Conservation (phyloP, 2,888 invertebrate species). For the Drosophila lutescens region DNA sequence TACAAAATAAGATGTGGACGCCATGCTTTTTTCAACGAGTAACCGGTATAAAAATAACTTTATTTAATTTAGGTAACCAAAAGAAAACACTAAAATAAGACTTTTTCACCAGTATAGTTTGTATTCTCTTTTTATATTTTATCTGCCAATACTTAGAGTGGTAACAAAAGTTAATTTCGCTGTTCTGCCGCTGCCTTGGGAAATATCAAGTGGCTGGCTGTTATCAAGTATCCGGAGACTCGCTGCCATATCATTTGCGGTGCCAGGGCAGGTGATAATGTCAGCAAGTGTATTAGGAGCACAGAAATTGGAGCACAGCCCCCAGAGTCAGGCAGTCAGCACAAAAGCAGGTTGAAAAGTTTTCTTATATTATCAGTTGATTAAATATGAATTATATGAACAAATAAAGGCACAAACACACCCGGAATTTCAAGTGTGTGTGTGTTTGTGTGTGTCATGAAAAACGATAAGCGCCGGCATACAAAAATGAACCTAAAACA, state of each 20-base stretch:
- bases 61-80: no score
- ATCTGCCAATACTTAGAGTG: constrained; percentile 41
- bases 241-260: constrained; percentile 3
- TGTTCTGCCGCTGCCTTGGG: constrained; percentile 19
- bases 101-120: no score
- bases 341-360: constrained; percentile 38
- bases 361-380: constrained; percentile 70
- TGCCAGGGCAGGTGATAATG: constrained; percentile 71
- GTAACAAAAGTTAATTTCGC: constrained; percentile 43
- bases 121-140: not conserved
- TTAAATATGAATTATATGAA: constrained; percentile 78
- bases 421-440: constrained; percentile 3
- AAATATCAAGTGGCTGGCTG: constrained; percentile 48
- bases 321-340: constrained; percentile 35
- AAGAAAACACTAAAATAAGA: no score
- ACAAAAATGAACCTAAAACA: constrained; percentile 20
- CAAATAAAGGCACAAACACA: constrained; percentile 46
- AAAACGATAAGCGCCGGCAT: constrained; percentile 73
- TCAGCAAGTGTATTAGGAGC: constrained; percentile 69
- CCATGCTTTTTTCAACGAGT: no score
- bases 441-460: constrained; percentile 37
- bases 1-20: no score
- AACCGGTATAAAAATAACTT: no score
- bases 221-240: constrained; percentile 43
- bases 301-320: constrained; percentile 64